phyloP scores from a whole-genome alignment of 2,113 vertebrate species.

The Takifugu flavidus region DNA sequence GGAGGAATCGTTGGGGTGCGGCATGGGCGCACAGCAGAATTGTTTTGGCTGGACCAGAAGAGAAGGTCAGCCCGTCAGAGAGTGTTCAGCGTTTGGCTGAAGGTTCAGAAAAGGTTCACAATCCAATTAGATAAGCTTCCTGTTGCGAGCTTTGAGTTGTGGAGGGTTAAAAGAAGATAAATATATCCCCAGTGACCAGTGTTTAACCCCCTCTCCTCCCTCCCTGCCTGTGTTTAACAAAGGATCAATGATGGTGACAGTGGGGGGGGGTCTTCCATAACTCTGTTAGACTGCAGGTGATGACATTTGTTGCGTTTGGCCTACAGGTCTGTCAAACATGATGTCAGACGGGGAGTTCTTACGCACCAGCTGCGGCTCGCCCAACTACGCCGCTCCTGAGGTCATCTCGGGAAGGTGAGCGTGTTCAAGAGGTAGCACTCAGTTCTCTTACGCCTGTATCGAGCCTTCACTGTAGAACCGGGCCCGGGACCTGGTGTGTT shows the following conservation, averaged over 20 bases:
- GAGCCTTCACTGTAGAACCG: too few relatives aligned
- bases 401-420: slow-evolving; percentile 97
- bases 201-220: not conserved
- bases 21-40: slow-evolving; percentile 23
- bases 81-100: slow-evolving; percentile 28
- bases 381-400: slow-evolving; percentile 97
- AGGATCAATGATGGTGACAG: slow-evolving; percentile 8
- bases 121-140: slow-evolving; percentile 62
- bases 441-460: too few relatives aligned
- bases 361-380: slow-evolving; percentile 95
- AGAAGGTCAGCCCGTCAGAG: slow-evolving; percentile 46
- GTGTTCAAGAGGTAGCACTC: not conserved
- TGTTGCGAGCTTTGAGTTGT: slow-evolving; percentile 42
- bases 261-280: not conserved
- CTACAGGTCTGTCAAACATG: slow-evolving; percentile 95
- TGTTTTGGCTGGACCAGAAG: slow-evolving; percentile 61
- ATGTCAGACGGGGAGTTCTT: slow-evolving; percentile 99
- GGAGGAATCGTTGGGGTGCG: slow-evolving; percentile 30
- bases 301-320: slow-evolving; percentile 29
- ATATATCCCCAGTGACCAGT: slow-evolving; percentile 18
- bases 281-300: not conserved
- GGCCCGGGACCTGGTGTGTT: too few relatives aligned
- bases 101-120: slow-evolving; percentile 31
- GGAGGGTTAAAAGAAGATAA: slow-evolving; percentile 45
- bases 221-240: slow-evolving; percentile 2